A percentile compares a stretch with the other conserved stretches of the same genome.
Evolutionary conservation across 2,797 vertebrate species (phyloP).

Genomic region (Nannoperca australis): DNA sequence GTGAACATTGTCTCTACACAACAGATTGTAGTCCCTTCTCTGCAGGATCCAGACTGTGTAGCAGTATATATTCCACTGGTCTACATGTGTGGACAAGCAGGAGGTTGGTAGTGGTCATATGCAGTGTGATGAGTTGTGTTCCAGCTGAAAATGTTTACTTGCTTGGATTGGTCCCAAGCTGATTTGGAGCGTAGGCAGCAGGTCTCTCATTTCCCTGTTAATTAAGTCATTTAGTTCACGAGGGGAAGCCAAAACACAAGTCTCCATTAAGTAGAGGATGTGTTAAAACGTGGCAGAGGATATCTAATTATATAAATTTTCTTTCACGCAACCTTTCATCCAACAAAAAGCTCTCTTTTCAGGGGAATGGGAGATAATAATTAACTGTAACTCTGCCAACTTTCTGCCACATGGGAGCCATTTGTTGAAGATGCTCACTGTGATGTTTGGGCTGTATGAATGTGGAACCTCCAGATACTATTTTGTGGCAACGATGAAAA

Average conservation of each 20-base stretch:
- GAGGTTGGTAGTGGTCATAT: slow-evolving; percentile 26
- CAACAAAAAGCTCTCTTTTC: slow-evolving; percentile 50
- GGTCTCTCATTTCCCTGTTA: slow-evolving; percentile 66
- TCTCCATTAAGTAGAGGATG: slow-evolving; percentile 49
- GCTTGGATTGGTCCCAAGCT: slow-evolving; percentile 53
- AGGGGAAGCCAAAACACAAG: slow-evolving; percentile 59
- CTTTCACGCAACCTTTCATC: slow-evolving; percentile 19
- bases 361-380: slow-evolving; percentile 51
- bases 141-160: slow-evolving; percentile 54
- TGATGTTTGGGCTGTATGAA: slow-evolving; percentile 59
- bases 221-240: slow-evolving; percentile 64
- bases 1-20: slow-evolving; percentile 1
- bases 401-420: slow-evolving; percentile 40
- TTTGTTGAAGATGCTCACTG: slow-evolving; percentile 53
- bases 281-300: slow-evolving; percentile 55
- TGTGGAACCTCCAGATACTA: slow-evolving; percentile 26
- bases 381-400: slow-evolving; percentile 57
- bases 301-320: slow-evolving; percentile 55
- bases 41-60: background rate
- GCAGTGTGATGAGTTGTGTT: slow-evolving; percentile 31
- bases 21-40: slow-evolving; percentile 15
- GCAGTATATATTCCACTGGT: slow-evolving; percentile 8
- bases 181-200: slow-evolving; percentile 43
- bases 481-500: slow-evolving; percentile 41
- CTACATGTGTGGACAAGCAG: slow-evolving; percentile 28